phyloP scores from a whole-genome alignment of 2,113 vertebrate genomes.

The Ancistrus triradiatus region DNA sequence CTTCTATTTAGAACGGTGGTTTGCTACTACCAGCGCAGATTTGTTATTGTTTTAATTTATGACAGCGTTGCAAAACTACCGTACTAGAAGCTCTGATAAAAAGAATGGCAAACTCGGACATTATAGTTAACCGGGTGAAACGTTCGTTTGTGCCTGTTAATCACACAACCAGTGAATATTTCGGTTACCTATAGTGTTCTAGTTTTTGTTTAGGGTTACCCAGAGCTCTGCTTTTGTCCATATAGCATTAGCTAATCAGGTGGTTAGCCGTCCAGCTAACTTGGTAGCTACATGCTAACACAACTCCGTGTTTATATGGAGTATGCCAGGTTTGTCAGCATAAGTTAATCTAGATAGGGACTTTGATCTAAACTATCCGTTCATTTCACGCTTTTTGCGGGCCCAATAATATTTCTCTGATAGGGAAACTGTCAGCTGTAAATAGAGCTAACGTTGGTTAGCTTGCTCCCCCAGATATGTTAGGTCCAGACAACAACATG shows the following conservation, averaged over 20 bases:
- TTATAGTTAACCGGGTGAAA: neutral
- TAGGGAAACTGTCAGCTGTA: too few relatives aligned
- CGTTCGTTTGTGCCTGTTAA: neutral
- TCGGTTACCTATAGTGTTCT: neutral
- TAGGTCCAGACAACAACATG: slow-evolving; percentile 45
- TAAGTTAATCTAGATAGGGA: too few relatives aligned
- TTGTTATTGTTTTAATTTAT: too few relatives aligned
- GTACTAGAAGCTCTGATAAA: neutral
- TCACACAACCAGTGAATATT: neutral
- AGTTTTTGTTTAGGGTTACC: neutral
- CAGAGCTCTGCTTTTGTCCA: too few relatives aligned
- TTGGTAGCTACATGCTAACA: slow-evolving; percentile 7
- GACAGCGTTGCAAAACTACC: too few relatives aligned
- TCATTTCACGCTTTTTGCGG: too few relatives aligned
- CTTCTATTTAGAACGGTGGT: too few relatives aligned
- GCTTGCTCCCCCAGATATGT: slow-evolving; percentile 4
- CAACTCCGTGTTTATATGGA: neutral
- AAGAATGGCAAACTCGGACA: neutral
- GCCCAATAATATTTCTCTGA: too few relatives aligned
- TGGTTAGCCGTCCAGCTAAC: neutral
- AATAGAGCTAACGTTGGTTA: slow-evolving; percentile 12
- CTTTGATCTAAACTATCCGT: too few relatives aligned
- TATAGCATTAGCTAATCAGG: too few relatives aligned
- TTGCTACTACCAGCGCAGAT: neutral
- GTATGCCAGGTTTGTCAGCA: too few relatives aligned